phyloP scores from a whole-genome alignment of 2,797 vertebrate genomes.

The Threskiornis aethiopicus region DNA sequence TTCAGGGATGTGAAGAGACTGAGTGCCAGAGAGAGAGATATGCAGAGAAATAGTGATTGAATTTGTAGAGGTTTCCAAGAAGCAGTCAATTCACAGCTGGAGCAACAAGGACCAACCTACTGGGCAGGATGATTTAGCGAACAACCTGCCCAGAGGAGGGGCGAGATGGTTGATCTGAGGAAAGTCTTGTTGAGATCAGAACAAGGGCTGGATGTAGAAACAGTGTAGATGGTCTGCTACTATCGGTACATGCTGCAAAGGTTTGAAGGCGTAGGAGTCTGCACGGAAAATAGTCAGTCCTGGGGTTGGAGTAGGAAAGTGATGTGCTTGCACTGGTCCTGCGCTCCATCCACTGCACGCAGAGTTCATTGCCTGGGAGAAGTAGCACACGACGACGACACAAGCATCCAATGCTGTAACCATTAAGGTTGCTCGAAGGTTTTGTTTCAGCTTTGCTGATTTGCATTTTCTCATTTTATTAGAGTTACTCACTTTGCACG shows the following conservation, averaged over 20 bases:
- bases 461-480: not conserved
- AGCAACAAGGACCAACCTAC: not conserved
- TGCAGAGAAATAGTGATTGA: not conserved
- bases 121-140: not conserved
- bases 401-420: not conserved
- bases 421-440: not conserved
- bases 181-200: not conserved
- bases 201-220: not conserved
- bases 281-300: not conserved
- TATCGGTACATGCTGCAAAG: not conserved
- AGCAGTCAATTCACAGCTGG: not conserved
- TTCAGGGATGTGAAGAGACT: not conserved
- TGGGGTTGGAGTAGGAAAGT: not conserved
- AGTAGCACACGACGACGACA: rapidly evolving
- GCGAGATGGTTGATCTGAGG: not conserved
- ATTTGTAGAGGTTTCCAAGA: not conserved
- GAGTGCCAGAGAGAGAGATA: not conserved
- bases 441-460: not conserved
- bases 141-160: not conserved
- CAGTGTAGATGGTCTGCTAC: not conserved
- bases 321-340: not conserved
- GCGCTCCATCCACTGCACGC: not conserved
- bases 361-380: not conserved
- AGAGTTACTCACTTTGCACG: not conserved
- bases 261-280: not conserved